Evolutionary conservation across 2,797 vertebrate species (phyloP).

Genomic region (Periparus ater): DNA sequence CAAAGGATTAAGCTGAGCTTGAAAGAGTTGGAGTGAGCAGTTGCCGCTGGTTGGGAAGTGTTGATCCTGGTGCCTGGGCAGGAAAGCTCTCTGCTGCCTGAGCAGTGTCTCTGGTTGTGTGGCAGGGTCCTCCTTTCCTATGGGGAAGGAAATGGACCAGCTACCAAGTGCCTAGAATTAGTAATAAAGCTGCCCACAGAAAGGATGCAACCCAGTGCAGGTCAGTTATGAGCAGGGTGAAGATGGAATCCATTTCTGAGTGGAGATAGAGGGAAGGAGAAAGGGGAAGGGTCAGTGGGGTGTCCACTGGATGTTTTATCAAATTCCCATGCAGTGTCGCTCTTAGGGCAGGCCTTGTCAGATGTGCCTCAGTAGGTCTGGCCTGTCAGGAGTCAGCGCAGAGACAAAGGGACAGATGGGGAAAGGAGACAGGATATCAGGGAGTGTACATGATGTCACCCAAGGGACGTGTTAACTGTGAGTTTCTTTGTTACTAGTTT

Average conservation of each 20-base stretch:
- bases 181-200: not conserved
- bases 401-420: conserved; percentile 14
- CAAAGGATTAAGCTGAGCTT: not conserved
- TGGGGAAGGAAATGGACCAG: not conserved
- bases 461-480: conserved; percentile 61
- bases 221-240: not conserved
- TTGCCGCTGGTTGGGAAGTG: not conserved
- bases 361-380: not conserved
- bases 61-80: not conserved
- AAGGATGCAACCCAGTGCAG: not conserved
- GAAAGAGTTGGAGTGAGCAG: not conserved
- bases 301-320: not conserved
- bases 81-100: not conserved
- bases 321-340: rapidly evolving
- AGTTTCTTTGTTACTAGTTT: conserved; percentile 69
- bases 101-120: not conserved
- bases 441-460: conserved; percentile 54
- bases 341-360: not conserved
- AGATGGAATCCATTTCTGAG: not conserved
- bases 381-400: not conserved
- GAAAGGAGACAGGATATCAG: conserved; percentile 46
- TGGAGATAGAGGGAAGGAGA: not conserved
- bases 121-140: not conserved
- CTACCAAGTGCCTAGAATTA: not conserved
- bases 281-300: not conserved